Base-by-base conservation (phyloP, 1,140 invertebrate genomes). In the Lamellibrachia luymesi region DNA sequence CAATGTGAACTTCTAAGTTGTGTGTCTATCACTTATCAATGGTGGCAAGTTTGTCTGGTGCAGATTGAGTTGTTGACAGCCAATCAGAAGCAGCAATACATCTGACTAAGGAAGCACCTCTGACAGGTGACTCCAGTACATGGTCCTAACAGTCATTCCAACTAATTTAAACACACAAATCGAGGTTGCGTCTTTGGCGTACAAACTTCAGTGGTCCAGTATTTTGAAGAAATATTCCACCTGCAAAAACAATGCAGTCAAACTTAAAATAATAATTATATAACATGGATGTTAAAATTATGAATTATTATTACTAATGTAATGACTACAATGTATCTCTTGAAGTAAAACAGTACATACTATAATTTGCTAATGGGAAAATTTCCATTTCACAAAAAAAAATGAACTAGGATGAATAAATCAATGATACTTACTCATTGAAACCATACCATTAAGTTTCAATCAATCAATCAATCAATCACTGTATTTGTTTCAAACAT, bases 141-240 rank as follows among this genome's bases (percentile, higher is more conserved):
- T 80, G 64, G 64, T 17, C 64, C 64, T 80, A 80, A 6, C 64
- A 80, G 64, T 80, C 7, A 80, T 80, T 80, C 2, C 64, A 80
- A 80, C 64, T 80, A 80, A 80, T 80, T 17, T 80, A 4, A 80
- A 22, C 8, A 80, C 13, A 80, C 8, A 80, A 80, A 80, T 80
- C 64, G 64, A 80, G 7, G 13, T 56, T 56, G 52, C 52, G 13
- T 56, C 52, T 56, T 1, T 6, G 64, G 17, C 2, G 64, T 22
- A 80, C 64, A 80, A 80, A 80, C 64, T 80, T 91, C 90, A 80
- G 64, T 80, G 64, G 93, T 95, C 95, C 93, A 96, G 92, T n/a
- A 96, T 95, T 93, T 95, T 95, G 94, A 96, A 96, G 94, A 96
- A 96, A 94, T 96, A 96, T 94, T 96, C 95, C 93, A 95, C 95